phyloP scores from a whole-genome alignment of 35 echinoderm and acorn worm species.

The Patiria miniata region DNA sequence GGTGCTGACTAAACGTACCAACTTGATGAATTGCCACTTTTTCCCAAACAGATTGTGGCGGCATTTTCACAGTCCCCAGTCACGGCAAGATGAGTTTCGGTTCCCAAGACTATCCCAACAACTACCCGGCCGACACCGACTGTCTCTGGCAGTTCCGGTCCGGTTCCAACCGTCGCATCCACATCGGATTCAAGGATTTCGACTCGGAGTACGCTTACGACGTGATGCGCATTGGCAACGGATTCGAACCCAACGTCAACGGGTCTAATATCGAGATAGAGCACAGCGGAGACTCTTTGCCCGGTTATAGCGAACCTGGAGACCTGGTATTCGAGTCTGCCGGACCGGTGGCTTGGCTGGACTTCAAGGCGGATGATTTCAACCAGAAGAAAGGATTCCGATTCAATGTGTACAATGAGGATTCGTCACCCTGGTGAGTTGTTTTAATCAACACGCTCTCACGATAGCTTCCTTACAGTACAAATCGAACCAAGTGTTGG shows the following conservation, averaged over 20 bases:
- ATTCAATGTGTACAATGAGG: not conserved
- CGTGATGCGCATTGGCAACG: slow-evolving; percentile 59
- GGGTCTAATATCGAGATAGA: not conserved
- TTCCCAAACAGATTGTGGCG: slow-evolving; percentile 72
- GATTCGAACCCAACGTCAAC: slow-evolving; percentile 29
- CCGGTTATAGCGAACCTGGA: not conserved
- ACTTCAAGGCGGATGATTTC: slow-evolving; percentile 22
- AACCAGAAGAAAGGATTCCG: slow-evolving; percentile 11
- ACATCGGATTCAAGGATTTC: slow-evolving; percentile 73
- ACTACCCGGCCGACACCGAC: slow-evolving; percentile 53
- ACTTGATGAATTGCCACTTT: too few relatives aligned
- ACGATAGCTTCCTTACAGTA: too few relatives aligned
- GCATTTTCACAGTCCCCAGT: slow-evolving; percentile 55
- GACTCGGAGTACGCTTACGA: slow-evolving; percentile 45
- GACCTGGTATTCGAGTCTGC: not conserved
- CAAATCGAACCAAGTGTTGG: too few relatives aligned
- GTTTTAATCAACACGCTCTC: too few relatives aligned
- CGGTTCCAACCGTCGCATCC: slow-evolving; percentile 51
- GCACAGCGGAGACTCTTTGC: slow-evolving; percentile 38
- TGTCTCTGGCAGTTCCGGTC: slow-evolving; percentile 69
- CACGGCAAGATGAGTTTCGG: slow-evolving; percentile 62
- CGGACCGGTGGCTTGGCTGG: not conserved
- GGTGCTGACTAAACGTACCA: too few relatives aligned
- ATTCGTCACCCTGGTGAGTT: not conserved
- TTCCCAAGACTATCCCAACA: slow-evolving; percentile 59